phyloP scores from a whole-genome alignment of 2,888 invertebrate species.

The Biston stratarius region DNA sequence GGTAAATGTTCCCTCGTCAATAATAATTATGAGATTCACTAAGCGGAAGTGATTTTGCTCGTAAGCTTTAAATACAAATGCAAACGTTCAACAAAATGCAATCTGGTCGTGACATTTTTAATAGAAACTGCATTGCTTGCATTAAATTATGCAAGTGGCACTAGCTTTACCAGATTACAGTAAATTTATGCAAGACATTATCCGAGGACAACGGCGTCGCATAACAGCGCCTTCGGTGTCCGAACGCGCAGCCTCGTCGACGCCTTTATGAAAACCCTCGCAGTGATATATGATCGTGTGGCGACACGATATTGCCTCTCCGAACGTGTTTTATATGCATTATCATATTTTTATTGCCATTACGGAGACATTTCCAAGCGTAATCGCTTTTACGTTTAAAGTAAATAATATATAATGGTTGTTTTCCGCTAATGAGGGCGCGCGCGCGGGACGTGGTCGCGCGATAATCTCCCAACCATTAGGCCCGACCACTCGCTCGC shows the following conservation, averaged over 20 bases:
- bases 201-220: conserved; percentile 79
- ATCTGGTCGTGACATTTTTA: conserved; percentile 57
- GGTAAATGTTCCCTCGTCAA: conserved; percentile 50
- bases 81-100: conserved; percentile 43
- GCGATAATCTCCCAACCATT: conserved; percentile 84
- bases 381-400: conserved; percentile 44
- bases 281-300: conserved; percentile 77
- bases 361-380: conserved; percentile 36
- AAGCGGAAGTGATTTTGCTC: conserved; percentile 42
- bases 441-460: conserved; percentile 70
- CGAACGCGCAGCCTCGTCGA: conserved; percentile 66
- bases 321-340: conserved; percentile 69
- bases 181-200: conserved; percentile 85
- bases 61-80: conserved; percentile 38
- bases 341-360: conserved; percentile 58
- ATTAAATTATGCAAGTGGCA: conserved; percentile 78
- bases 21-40: conserved; percentile 54
- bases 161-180: conserved; percentile 79
- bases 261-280: conserved; percentile 79
- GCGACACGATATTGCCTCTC: conserved; percentile 78
- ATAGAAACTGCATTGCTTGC: conserved; percentile 70
- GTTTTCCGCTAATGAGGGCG: conserved; percentile 78
- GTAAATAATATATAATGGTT: conserved; percentile 57
- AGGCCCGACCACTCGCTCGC: conserved; percentile 85
- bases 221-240: conserved; percentile 84